A percentile compares a stretch with the other conserved stretches of the same genome.
These are phyloP conservation scores for Caenorhabditis sp. DNA, from an alignment of 2,888 invertebrate genomes.

Conservation along the genomic window DNA sequence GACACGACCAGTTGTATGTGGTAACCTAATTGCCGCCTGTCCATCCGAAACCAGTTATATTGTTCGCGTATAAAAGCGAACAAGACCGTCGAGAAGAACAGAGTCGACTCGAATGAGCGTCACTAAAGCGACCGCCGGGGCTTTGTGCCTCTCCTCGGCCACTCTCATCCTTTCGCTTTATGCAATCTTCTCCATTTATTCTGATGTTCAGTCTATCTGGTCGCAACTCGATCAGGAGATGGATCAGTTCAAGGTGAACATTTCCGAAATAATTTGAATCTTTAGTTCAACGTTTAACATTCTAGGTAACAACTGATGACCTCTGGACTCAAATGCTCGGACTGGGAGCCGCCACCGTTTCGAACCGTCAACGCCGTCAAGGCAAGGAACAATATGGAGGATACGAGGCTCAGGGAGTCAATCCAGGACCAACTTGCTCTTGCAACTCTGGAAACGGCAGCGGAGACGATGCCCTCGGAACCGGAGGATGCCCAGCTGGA, in stretches of 20 bases:
- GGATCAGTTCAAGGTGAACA: conserved; percentile 72
- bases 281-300: neutral
- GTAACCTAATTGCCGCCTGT: conserved; percentile 53
- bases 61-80: conserved; percentile 42
- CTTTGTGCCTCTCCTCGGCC: conserved; percentile 74
- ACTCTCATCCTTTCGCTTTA: conserved; percentile 76
- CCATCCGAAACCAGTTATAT: conserved; percentile 41
- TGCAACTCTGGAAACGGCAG: conserved; percentile 76
- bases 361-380: conserved; percentile 73
- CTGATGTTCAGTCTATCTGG: conserved; percentile 76
- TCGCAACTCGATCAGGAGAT: conserved; percentile 75
- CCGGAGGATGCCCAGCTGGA: conserved; percentile 76
- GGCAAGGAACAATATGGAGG: conserved; percentile 75
- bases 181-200: conserved; percentile 75
- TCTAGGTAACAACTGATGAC: conserved; percentile 73
- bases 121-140: conserved; percentile 75
- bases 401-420: conserved; percentile 77
- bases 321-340: conserved; percentile 76
- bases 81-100: conserved; percentile 31
- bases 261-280: neutral
- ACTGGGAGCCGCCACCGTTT: conserved; percentile 74
- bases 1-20: conserved; percentile 50
- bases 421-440: conserved; percentile 73
- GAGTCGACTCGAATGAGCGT: conserved; percentile 74
- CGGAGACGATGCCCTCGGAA: conserved; percentile 71